Evolutionary conservation across 2,888 invertebrate genomes (phyloP), one percentile per base, ranked within the genome.

Genomic region (Nyleta sp.): DNA sequence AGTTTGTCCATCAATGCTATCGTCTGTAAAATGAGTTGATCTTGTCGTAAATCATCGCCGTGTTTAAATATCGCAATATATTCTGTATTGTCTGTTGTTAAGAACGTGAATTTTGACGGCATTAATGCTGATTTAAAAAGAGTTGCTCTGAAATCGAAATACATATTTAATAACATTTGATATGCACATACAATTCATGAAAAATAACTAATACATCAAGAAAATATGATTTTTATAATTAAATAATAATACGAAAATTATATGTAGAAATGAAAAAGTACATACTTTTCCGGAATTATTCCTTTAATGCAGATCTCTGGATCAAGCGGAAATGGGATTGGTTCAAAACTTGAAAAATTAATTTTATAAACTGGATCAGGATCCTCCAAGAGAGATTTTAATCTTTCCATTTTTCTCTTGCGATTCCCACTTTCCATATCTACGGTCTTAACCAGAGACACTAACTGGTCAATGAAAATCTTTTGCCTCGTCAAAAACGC

Each of bases 1-100:
- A 99, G 91, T 90, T 98, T 97, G 90, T 99, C 99, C 98, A 99
- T 99, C 11, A 99, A 91, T 0, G 98, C 97, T 40, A 99, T 99
- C 93, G 99, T 99, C 92, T 99, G 99, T 50, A 99, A 91, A 77
- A 99, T 97, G 0, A 99, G 92, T 91, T 99, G 99, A 91, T 99
- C 99, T 91, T 99, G 99, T 2, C 99, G 93, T 59, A 99, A 91
- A 90, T 99, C 99, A 91, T 99, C 99, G 1, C 99, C 99, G 85
- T 98, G 95, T 90, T 99, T 99, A 91, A 99, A 99, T 78, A 99
- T 99, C 0, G 98, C 96, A 13, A 97, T 96, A 91, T 99, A 99
- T 86, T 97, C 96, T 33, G 94, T 93, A 38, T 95, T 95, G 72
- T 95, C 94, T 0, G 95, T 94, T 0, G 97, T 97, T 11, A 95